Percentiles rank a stretch among this genome's conserved stretches.
These are phyloP conservation scores for Aphodius sticticus DNA, from an alignment of 2,888 invertebrate genomes.

Conservation along the genomic window DNA sequence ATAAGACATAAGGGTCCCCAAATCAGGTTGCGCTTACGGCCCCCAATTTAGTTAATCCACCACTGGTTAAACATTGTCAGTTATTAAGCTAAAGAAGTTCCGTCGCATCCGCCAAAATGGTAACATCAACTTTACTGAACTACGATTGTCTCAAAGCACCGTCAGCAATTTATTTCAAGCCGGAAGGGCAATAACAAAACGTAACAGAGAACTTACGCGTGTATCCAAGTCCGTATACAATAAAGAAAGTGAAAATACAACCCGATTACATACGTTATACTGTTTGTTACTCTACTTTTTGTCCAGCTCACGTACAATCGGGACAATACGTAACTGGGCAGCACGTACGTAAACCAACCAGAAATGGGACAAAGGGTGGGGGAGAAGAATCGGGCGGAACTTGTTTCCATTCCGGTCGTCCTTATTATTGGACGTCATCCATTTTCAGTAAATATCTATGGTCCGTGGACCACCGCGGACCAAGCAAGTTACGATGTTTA, in stretches of 20 bases:
- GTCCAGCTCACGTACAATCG: neutral
- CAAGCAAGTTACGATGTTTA: slow-evolving; percentile 59
- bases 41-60: too few relatives aligned
- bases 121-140: neutral
- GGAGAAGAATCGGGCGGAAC: slow-evolving; percentile 32
- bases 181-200: neutral
- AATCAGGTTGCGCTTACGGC: too few relatives aligned
- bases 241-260: slow-evolving; percentile 9
- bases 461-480: slow-evolving; percentile 49
- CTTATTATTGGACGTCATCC: slow-evolving; percentile 42
- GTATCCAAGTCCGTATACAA: neutral
- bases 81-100: too few relatives aligned
- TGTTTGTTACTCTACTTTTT: neutral
- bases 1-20: too few relatives aligned
- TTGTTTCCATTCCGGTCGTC: slow-evolving; percentile 36
- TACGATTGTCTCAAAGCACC: neutral
- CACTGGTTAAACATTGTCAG: too few relatives aligned
- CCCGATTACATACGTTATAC: slow-evolving; percentile 13
- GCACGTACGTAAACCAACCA: slow-evolving; percentile 15
- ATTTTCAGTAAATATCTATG: slow-evolving; percentile 47
- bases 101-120: neutral
- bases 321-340: neutral
- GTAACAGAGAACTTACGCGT: neutral
- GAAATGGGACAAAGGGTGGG: neutral
- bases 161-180: neutral